Conservation (phyloP, 1,140 invertebrate species). For the Berghia stephanieae region DNA sequence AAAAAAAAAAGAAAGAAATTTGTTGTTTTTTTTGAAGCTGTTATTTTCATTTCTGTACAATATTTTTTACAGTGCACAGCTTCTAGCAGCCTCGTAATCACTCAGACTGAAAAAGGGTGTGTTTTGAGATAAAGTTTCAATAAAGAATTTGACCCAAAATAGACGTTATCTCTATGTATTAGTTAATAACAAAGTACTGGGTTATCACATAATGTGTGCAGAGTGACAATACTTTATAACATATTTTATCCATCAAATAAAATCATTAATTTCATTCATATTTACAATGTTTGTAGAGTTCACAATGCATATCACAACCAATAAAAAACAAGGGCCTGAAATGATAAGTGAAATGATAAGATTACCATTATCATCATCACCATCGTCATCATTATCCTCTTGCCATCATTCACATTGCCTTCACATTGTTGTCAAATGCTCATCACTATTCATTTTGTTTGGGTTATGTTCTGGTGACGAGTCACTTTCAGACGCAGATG, state of each 20-base stretch:
- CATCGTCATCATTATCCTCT: neutral
- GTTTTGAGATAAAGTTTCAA: too few species aligned
- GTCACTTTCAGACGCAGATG: neutral
- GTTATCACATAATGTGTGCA: too few species aligned
- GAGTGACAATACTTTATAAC: too few species aligned
- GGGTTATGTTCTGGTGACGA: neutral
- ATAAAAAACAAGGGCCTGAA: neutral
- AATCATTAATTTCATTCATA: neutral
- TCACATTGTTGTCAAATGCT: slow-evolving; percentile 39
- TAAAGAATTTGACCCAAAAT: too few species aligned
- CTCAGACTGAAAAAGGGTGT: too few species aligned
- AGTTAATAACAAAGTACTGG: too few species aligned
- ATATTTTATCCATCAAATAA: neutral
- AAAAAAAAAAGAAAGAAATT: too few species aligned
- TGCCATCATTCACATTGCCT: neutral
- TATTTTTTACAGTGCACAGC: too few species aligned
- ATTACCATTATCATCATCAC: neutral
- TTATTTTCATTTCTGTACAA: too few species aligned
- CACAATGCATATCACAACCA: neutral
- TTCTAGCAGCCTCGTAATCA: too few species aligned
- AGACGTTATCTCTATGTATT: too few species aligned
- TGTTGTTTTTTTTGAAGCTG: too few species aligned
- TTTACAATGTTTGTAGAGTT: neutral
- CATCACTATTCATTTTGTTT: slow-evolving; percentile 36
- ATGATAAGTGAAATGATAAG: neutral